phyloP scores from a whole-genome alignment of 2,113 vertebrate genomes.

The Saccopteryx leptura region DNA sequence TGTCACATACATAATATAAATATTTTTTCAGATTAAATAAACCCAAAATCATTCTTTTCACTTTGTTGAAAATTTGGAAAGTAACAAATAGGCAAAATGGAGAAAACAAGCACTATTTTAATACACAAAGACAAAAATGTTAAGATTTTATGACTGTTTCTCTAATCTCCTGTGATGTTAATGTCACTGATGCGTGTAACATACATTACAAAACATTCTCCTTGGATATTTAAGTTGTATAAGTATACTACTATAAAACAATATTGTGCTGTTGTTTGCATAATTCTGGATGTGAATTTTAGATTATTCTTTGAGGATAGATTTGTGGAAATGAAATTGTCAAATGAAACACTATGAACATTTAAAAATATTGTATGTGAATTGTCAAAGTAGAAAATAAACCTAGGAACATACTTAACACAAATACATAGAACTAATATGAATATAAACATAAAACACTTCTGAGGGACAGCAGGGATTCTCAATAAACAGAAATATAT shows the following conservation, averaged over 20 bases:
- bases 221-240: conserved; percentile 10
- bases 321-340: conserved; percentile 11
- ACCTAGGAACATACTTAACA: neutral
- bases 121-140: neutral
- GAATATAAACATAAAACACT: neutral
- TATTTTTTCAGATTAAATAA: neutral
- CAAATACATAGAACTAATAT: neutral
- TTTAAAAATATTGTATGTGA: neutral
- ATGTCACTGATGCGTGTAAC: neutral
- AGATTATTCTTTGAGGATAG: neutral
- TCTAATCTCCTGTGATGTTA: neutral
- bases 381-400: neutral
- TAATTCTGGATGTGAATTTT: neutral
- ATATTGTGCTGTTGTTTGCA: neutral
- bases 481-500: neutral
- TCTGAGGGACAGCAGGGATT: neutral
- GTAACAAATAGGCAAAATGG: neutral
- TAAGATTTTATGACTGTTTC: neutral
- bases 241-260: neutral
- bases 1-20: neutral
- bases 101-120: neutral
- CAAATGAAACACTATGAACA: neutral
- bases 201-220: neutral
- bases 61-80: neutral
- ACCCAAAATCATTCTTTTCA: neutral